Percentiles rank a stretch among this genome's conserved stretches.
Conservation (phyloP, 2,113 vertebrate species). For the Tupaia tana region DNA sequence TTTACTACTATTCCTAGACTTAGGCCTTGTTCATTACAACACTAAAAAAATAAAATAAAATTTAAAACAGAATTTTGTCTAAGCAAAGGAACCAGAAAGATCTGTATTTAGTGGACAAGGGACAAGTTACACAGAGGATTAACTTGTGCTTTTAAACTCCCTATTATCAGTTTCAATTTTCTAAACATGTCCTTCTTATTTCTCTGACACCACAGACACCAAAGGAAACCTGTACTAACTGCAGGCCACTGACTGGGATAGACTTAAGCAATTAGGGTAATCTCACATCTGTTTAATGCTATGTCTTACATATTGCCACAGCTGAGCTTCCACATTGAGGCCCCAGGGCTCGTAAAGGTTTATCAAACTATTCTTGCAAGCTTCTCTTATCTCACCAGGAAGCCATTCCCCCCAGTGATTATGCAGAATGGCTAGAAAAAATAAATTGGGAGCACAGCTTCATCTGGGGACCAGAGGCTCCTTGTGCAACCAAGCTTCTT, state of each 20-base stretch:
- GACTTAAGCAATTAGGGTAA: background rate
- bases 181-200: background rate
- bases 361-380: background rate
- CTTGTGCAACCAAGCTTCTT: background rate
- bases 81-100: background rate
- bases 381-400: conserved; percentile 31
- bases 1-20: background rate
- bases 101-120: background rate
- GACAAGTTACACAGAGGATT: background rate
- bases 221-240: background rate
- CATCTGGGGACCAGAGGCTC: background rate
- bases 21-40: background rate
- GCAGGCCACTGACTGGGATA: background rate
- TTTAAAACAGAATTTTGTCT: background rate
- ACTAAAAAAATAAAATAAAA: background rate
- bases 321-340: background rate
- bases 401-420: background rate
- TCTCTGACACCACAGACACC: background rate
- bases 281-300: conserved; percentile 26
- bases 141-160: background rate
- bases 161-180: conserved; percentile 23
- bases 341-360: background rate
- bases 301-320: background rate
- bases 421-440: background rate
- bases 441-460: background rate